Evolutionary conservation across 2,113 vertebrate genomes (phyloP).

Genomic region (Calidris pygmaea): DNA sequence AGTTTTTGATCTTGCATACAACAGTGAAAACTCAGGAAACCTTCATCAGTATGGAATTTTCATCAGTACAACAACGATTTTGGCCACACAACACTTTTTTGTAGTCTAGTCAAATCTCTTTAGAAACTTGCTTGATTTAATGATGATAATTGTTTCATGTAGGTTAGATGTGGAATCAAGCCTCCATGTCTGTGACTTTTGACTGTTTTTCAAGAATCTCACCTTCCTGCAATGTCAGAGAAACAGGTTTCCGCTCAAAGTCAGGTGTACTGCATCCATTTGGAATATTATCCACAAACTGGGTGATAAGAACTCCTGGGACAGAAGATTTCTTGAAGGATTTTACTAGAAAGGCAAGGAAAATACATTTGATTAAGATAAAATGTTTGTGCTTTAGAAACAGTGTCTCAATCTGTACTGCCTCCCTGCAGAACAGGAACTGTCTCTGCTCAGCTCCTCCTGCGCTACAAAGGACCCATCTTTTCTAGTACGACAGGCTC

Average conservation of each 20-base stretch:
- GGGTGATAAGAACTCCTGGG: conserved; percentile 80
- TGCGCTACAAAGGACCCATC: not conserved
- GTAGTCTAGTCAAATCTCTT: not conserved
- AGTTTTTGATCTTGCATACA: not conserved
- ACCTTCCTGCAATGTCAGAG: conserved; percentile 82
- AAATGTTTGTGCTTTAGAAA: not conserved
- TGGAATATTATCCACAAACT: conserved; percentile 77
- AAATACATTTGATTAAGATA: not conserved
- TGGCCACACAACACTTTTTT: not conserved
- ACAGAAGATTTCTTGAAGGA: conserved; percentile 73
- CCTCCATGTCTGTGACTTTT: not conserved
- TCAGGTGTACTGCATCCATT: conserved; percentile 81
- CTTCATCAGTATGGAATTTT: not conserved
- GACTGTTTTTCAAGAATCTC: not conserved
- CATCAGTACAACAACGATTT: not conserved
- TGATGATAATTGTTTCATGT: not conserved
- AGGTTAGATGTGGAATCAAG: not conserved
- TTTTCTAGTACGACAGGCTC: not conserved
- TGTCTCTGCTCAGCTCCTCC: not conserved
- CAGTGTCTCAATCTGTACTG: not conserved
- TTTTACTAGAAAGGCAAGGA: conserved; percentile 47
- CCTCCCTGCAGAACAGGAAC: not conserved
- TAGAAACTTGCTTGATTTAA: not conserved
- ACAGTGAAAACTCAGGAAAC: not conserved
- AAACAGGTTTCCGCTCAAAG: conserved; percentile 78